Conservation (phyloP, 2,113 vertebrate genomes). For the Ceuthmochares aereus region DNA sequence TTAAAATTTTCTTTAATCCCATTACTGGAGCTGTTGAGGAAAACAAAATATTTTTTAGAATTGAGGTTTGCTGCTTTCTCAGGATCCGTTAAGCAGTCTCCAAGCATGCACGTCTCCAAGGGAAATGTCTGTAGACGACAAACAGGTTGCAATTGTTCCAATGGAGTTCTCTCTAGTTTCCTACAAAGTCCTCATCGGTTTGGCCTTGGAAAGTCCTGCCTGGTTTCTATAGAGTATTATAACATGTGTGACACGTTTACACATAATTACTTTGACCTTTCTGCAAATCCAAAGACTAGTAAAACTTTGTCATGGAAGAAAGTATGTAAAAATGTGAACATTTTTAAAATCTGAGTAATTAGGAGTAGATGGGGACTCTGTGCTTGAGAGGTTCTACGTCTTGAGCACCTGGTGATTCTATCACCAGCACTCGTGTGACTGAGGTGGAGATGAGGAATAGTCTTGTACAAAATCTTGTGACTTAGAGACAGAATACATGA, state of each 20-base stretch:
- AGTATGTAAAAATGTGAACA: not conserved
- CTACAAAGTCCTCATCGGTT: not conserved
- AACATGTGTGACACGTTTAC: not conserved
- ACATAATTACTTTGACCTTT: conserved; percentile 56
- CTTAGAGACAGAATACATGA: conserved; percentile 35
- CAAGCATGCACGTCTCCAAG: rapidly evolving
- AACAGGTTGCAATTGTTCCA: not conserved
- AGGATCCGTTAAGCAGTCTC: not conserved
- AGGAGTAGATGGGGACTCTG: not conserved
- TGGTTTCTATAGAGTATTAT: not conserved
- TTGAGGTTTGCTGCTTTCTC: not conserved
- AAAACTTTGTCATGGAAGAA: not conserved
- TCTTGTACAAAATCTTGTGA: not conserved
- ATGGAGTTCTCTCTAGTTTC: not conserved
- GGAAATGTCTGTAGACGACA: not conserved
- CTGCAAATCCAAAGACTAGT: not conserved
- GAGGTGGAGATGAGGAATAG: conserved; percentile 17
- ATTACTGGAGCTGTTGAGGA: not conserved
- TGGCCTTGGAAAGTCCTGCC: not conserved
- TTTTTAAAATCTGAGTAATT: conserved; percentile 4
- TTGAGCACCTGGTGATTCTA: not conserved
- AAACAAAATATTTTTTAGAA: not conserved
- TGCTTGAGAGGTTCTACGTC: not conserved
- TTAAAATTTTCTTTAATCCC: conserved; percentile 17
- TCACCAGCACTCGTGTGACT: rapidly evolving